Conservation (phyloP, 2,797 vertebrate species). For the Dermochelys coriacea region DNA sequence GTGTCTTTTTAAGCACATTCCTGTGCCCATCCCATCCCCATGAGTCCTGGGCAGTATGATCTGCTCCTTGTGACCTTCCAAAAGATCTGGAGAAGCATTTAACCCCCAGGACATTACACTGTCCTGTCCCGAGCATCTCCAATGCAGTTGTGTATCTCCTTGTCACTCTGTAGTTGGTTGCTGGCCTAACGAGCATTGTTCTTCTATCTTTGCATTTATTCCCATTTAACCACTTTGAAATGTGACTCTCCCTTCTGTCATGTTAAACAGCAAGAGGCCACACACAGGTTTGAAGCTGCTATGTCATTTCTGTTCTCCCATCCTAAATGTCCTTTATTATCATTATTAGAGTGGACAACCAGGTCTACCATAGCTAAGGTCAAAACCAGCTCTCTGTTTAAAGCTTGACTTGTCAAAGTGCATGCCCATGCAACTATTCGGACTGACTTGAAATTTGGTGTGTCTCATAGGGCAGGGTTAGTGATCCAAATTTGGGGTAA, state of each 20-base stretch:
- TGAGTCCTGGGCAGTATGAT: too few species aligned
- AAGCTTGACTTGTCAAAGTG: neutral
- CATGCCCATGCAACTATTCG: neutral
- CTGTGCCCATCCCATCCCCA: too few species aligned
- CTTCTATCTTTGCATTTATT: neutral
- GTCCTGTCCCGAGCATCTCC: neutral
- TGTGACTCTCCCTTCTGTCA: neutral
- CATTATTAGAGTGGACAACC: neutral
- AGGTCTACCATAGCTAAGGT: neutral
- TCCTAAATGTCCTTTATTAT: neutral
- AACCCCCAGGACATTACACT: neutral
- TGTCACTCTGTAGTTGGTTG: neutral
- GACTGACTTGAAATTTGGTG: neutral
- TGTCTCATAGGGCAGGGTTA: neutral
- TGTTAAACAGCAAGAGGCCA: neutral
- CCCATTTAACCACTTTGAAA: neutral
- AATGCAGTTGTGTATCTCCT: neutral
- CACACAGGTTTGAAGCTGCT: neutral
- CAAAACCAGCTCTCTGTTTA: neutral
- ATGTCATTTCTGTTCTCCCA: neutral
- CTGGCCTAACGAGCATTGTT: neutral
- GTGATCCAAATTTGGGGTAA: neutral
- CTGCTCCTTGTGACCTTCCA: too few species aligned
- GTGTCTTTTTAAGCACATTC: neutral
- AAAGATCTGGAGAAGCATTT: neutral